A percentile compares a stretch with the other conserved stretches of the same genome.
These are phyloP conservation scores for Ecdyonurus torrentis DNA, from an alignment of 2,888 invertebrate genomes.

Conservation along the genomic window DNA sequence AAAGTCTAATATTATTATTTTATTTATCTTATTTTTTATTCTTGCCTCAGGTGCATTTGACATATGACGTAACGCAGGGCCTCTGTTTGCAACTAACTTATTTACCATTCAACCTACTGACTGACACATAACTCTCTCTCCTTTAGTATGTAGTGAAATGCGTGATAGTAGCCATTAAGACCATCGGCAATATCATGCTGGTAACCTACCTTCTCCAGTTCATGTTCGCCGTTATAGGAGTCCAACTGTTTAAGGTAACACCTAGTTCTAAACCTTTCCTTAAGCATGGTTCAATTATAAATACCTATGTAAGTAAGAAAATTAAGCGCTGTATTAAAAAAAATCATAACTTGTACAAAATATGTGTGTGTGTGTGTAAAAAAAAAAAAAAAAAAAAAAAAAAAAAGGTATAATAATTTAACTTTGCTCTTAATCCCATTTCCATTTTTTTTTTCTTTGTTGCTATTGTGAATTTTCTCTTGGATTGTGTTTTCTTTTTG, in stretches of 20 bases:
- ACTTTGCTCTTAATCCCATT: no score
- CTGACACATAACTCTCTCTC: conserved; percentile 9
- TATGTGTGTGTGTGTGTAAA: no score
- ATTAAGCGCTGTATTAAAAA: no score
- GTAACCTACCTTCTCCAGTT: conserved; percentile 99
- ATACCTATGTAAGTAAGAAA: no score
- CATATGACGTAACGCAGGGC: conserved; percentile 8
- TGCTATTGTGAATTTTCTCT: no score
- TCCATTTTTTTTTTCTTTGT: no score
- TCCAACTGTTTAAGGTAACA: conserved; percentile 99
- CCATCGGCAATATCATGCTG: conserved; percentile 99
- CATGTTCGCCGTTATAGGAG: conserved; percentile 99
- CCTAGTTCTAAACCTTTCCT: no score
- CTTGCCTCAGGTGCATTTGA: conserved; percentile 11
- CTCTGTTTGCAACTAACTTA: conserved; percentile 4
- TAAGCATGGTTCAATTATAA: no score
- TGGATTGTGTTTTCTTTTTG: no score
- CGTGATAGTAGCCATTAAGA: conserved; percentile 97
- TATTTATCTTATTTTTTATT: conserved; percentile 10
- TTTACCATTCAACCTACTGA: conserved; percentile 10
- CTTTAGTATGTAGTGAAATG: conserved; percentile 98
- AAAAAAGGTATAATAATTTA: no score
- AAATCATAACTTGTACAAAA: no score
- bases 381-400: no score
- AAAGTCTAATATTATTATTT: conserved; percentile 14